Percentiles rank a stretch among this genome's conserved stretches.
phyloP scores from a whole-genome alignment of 2,113 vertebrate species.

The Gymnocephalus cernua region DNA sequence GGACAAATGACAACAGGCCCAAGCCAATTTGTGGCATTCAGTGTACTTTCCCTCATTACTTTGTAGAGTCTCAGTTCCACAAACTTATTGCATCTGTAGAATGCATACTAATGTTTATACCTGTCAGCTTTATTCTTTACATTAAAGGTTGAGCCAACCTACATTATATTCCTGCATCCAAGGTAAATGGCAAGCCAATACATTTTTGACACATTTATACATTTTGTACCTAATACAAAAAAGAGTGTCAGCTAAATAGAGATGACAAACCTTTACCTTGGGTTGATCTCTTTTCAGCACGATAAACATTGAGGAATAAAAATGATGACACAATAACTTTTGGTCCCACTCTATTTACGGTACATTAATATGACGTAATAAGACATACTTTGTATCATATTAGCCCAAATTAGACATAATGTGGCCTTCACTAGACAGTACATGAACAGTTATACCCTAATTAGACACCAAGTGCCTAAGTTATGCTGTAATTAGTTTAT shows the following conservation, averaged over 20 bases:
- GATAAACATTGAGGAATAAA: neutral
- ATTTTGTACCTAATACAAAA: neutral
- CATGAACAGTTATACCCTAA: too few relatives aligned
- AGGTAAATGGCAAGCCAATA: neutral
- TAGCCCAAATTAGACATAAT: too few relatives aligned
- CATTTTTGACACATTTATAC: neutral
- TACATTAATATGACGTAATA: too few relatives aligned
- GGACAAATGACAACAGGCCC: too few relatives aligned
- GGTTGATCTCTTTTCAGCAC: neutral
- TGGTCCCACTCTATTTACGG: too few relatives aligned
- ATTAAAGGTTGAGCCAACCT: neutral
- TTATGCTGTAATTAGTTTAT: too few relatives aligned
- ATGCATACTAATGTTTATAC: neutral
- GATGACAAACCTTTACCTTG: neutral
- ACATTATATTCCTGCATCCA: conserved; percentile 10
- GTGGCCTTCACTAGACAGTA: too few relatives aligned
- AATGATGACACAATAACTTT: neutral
- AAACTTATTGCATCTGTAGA: too few relatives aligned
- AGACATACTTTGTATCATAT: too few relatives aligned
- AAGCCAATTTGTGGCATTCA: neutral
- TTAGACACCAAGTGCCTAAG: too few relatives aligned
- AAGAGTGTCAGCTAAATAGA: neutral
- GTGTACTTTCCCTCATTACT: neutral
- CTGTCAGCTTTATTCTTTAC: neutral
- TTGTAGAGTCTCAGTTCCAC: neutral